Evolutionary conservation across 2,113 vertebrate species (phyloP), one percentile per base, ranked within the genome.

Genomic region (Mormyrus lacerda): DNA sequence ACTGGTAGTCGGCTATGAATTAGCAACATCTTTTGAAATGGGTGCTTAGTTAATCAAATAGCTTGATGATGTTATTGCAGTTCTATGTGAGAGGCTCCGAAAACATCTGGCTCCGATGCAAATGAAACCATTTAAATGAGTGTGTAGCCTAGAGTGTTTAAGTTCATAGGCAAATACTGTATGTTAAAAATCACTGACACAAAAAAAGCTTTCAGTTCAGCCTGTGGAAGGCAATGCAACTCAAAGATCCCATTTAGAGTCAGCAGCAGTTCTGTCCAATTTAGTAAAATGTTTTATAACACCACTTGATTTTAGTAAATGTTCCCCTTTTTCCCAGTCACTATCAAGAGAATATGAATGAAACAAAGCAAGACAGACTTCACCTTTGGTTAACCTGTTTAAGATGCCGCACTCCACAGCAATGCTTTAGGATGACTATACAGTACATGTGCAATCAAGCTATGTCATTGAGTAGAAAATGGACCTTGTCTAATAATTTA

Each of bases 41-140:
- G 73, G 17, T 79, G 73, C 35, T 79, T 79, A 79, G 73, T 79
- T 79, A 69, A 69, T 69, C 61, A 79, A 79, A 79, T 79, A 79
- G 73, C 73, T 42, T 79, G 73, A 79, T 35, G 73, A 42, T 76
- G 69, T 79, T 79, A 79, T 79, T 79, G 73, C 73, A 42, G 31
- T 42, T 79, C 73, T 79, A 79, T 79, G 39, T 42, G 73, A 13
- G 15, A 39, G 73, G 35, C 73, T 79, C 73, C 0, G 35, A 42
- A 79, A 79, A 79, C 73, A 79, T 79, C 73, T 79, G 73, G 31
- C 73, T 39, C 31, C 35, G 35, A 79, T 79, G 73, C 35, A 79
- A 79, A 79, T 79, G 73, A 79, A 79, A 79, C 73, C 35, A 42
- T 79, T 79, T 79, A 39, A 76, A 76, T 39, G 69, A 42, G 17